A percentile compares a stretch with the other conserved stretches of the same genome.
Evolutionary conservation across 2,797 vertebrate species (phyloP).

Genomic region (Chelon labrosus): DNA sequence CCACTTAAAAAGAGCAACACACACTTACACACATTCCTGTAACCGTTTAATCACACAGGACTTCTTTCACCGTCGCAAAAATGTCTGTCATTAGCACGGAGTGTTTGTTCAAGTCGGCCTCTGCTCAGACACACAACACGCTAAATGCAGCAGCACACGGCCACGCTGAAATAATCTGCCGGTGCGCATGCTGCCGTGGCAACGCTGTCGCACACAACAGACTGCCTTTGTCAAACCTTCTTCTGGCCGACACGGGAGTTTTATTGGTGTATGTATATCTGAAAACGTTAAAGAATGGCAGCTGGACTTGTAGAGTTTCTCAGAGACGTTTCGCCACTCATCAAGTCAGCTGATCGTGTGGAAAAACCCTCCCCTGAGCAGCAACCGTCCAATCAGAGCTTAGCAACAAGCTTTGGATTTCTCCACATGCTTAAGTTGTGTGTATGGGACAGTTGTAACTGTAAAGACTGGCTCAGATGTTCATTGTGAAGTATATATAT

Average conservation of each 20-base stretch:
- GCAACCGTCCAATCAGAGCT: background rate
- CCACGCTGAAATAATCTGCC: slow-evolving; percentile 17
- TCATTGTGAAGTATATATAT: background rate
- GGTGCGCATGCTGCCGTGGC: slow-evolving; percentile 3
- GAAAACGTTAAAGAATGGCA: too few relatives aligned
- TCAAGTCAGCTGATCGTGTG: background rate
- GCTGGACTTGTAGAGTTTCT: too few relatives aligned
- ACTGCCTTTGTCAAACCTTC: background rate
- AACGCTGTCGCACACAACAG: slow-evolving; percentile 13
- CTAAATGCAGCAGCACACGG: background rate
- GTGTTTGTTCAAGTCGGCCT: slow-evolving; percentile 15
- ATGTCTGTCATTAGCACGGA: slow-evolving; percentile 26
- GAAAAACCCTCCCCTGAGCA: background rate
- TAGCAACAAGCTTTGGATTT: background rate
- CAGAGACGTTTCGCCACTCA: too few relatives aligned
- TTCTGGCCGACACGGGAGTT: background rate
- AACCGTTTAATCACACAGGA: slow-evolving; percentile 34
- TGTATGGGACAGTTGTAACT: background rate
- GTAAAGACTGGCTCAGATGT: background rate
- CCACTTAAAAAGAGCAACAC: slow-evolving; percentile 17
- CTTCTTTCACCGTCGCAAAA: slow-evolving; percentile 14
- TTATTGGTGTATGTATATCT: background rate
- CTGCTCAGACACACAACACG: slow-evolving; percentile 15
- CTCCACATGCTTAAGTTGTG: background rate
- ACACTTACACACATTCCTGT: slow-evolving; percentile 38